Evolutionary conservation across 2,888 invertebrate genomes (phyloP).

Genomic region (Orthosia cruda): DNA sequence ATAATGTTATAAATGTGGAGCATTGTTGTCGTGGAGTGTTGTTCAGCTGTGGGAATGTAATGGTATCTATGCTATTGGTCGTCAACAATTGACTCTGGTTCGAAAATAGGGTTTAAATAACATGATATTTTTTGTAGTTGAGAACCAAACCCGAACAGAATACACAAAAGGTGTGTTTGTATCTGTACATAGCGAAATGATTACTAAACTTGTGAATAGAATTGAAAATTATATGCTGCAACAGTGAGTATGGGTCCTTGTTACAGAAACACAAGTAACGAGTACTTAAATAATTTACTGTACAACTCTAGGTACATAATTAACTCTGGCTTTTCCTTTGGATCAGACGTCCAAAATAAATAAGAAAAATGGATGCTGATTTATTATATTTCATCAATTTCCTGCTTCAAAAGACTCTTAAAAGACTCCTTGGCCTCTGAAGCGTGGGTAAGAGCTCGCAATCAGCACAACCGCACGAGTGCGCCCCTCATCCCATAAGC

Average conservation of each 20-base stretch:
- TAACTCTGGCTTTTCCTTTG: constrained; percentile 20
- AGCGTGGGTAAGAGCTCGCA: constrained; percentile 59
- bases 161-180: too few relatives aligned
- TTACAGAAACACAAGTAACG: background rate
- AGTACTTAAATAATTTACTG: background rate
- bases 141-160: too few relatives aligned
- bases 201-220: background rate
- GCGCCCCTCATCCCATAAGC: constrained; percentile 69
- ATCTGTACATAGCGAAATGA: background rate
- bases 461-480: constrained; percentile 69
- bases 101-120: too few relatives aligned
- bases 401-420: constrained; percentile 48
- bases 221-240: background rate
- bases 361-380: constrained; percentile 43
- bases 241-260: background rate
- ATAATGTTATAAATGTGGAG: constrained; percentile 33
- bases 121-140: too few relatives aligned
- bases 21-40: constrained; percentile 8
- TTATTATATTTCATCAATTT: constrained; percentile 57
- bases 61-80: background rate
- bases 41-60: background rate
- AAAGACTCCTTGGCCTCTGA: constrained; percentile 48
- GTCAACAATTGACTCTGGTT: background rate
- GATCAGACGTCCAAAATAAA: constrained; percentile 30
- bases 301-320: constrained; percentile 26